These are phyloP conservation scores for Procapra przewalskii DNA, from an alignment of 2,113 vertebrate genomes.

Conservation along the genomic window DNA sequence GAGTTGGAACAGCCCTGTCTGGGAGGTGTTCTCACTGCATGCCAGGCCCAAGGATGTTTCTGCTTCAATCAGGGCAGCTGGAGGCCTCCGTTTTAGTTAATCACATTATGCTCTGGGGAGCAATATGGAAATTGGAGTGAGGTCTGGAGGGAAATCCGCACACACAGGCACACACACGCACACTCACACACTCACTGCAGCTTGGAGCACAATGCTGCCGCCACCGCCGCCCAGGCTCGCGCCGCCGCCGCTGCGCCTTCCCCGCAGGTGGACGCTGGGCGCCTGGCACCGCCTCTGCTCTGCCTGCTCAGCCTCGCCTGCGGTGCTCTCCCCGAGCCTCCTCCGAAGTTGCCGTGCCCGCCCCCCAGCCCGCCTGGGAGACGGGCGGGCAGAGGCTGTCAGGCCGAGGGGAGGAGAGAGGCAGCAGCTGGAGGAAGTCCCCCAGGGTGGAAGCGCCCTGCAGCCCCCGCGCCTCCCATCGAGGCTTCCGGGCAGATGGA, in stretches of 20 bases:
- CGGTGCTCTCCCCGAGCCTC: not conserved
- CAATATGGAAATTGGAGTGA: constrained; percentile 48
- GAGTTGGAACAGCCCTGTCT: not conserved
- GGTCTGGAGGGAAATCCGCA: constrained; percentile 59
- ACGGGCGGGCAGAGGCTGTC: not conserved
- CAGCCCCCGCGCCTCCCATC: not conserved
- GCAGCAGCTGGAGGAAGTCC: not conserved
- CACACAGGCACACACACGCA: not conserved
- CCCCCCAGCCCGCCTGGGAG: not conserved
- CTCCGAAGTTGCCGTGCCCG: not conserved
- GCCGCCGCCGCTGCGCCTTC: not conserved
- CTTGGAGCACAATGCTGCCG: constrained; percentile 29
- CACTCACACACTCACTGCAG: constrained; percentile 51
- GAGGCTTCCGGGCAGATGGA: constrained; percentile 10
- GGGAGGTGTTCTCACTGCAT: not conserved
- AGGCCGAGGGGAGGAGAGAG: not conserved
- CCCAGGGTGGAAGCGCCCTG: not conserved
- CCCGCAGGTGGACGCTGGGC: constrained; percentile 16
- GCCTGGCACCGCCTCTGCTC: not conserved
- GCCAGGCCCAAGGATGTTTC: not conserved
- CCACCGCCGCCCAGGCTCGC: not conserved
- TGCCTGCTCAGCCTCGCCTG: not conserved
- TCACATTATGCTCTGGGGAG: constrained; percentile 65
- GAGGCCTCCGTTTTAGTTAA: constrained; percentile 49
- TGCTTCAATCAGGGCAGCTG: not conserved